Evolutionary conservation across 2,888 invertebrate genomes (phyloP), one percentile per base, ranked within the genome.

Genomic region (Orthonychiurus folsomi): DNA sequence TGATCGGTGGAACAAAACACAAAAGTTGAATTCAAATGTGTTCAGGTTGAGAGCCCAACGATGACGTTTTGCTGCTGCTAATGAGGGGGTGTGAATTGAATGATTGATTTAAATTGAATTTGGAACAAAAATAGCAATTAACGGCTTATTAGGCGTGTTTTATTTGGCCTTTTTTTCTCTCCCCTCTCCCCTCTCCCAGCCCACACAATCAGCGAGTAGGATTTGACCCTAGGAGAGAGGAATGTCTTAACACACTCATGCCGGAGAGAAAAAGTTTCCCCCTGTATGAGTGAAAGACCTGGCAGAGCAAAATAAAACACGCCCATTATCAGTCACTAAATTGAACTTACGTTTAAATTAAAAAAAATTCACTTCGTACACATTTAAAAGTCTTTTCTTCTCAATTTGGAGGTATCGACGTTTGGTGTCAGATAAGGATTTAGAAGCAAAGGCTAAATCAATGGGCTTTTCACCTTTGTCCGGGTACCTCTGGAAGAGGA

Each of bases 321-420:
- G n/a, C n/a, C n/a, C n/a, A n/a, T n/a, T 73, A 66, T 76, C 75
- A 1, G 76, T 76, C 3, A 73, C 50, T 3, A 76, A 60, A 1
- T 75, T 76, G 67, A 80, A 80, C n/a, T 73, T 69, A 18, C 75
- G 68, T 1, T 77, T 78, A 66, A 76, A 79, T 25, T 75, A 71
- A 59, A 77, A 75, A 69, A 78, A 79, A 26, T 73, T 72, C 1
- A 77, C 73, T 1, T 75, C 77, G 64, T 74, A 79, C n/a, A 78
- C 73, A 3, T 78, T 65, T 18, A 75, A 68, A 27, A 76, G 69
- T 28, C 77, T 76, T 71, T 75, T n/a, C n/a, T n/a, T n/a, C n/a
- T n/a, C n/a, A n/a, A n/a, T n/a, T n/a, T n/a, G n/a, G n/a, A n/a
- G n/a, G n/a, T n/a, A n/a, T n/a, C n/a, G n/a, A n/a, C n/a, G n/a